Percentiles rank a stretch among this genome's conserved stretches.
phyloP scores from a whole-genome alignment of 2,113 vertebrate genomes.

The Cervus canadensis region DNA sequence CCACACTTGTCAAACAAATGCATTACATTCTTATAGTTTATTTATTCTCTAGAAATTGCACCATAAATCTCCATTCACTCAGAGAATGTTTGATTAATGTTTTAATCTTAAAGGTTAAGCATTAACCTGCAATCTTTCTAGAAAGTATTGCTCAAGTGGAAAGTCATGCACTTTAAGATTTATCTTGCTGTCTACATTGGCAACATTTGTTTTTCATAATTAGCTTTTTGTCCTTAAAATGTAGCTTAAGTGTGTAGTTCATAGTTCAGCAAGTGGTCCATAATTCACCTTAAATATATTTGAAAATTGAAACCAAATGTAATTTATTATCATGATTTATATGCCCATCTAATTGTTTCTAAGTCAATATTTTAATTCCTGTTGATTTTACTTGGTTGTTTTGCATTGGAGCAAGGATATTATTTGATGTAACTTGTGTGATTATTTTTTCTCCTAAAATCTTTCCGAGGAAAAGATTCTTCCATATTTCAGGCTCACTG shows the following conservation, averaged over 20 bases:
- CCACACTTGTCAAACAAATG: conserved; percentile 19
- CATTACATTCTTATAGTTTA: conserved; percentile 44
- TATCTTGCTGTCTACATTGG: conserved; percentile 44
- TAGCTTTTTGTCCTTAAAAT: conserved; percentile 69
- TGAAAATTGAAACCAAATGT: conserved; percentile 51
- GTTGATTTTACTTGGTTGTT: not conserved
- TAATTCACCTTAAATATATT: conserved; percentile 58
- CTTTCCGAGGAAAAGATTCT: not conserved
- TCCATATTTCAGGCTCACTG: not conserved
- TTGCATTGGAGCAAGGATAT: not conserved
- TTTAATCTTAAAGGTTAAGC: conserved; percentile 65
- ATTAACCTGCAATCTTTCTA: conserved; percentile 53
- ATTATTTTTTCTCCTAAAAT: not conserved
- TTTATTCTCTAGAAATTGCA: conserved; percentile 53
- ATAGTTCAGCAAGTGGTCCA: conserved; percentile 55
- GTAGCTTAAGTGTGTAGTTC: conserved; percentile 50
- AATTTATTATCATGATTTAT: conserved; percentile 59
- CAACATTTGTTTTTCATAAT: conserved; percentile 69
- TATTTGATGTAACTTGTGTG: not conserved
- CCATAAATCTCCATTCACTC: conserved; percentile 57
- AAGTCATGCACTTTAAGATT: conserved; percentile 37
- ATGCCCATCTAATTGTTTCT: conserved; percentile 49
- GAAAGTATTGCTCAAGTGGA: conserved; percentile 44
- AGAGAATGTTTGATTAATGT: conserved; percentile 65
- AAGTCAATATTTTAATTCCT: conserved; percentile 35